Base-by-base conservation (phyloP, 2,888 invertebrate species). In the Drosophila kuntzei region DNA sequence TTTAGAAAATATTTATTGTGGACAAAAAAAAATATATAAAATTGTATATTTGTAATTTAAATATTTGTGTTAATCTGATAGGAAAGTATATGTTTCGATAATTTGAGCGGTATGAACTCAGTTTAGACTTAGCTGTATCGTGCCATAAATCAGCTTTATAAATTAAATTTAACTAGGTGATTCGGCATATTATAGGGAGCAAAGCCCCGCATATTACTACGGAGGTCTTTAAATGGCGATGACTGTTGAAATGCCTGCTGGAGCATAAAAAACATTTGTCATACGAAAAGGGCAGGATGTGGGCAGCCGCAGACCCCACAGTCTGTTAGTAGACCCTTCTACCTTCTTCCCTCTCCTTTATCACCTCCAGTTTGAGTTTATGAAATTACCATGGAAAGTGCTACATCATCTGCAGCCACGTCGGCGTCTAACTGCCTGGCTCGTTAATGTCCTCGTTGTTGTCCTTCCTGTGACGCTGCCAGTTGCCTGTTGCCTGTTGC, bases 401-500 rank as follows among this genome's bases (percentile, higher is more conserved):
- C 87, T 71, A 68, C 66, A 79, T 84, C 87, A 82, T 82, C 50
- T 47, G 22, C 60, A 47, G 18, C 50, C 54, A 61, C 65, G 65
- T 61, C 71, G 68, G 68, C 68, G 73, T 79, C 87, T 85, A 84
- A 85, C 83, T 85, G 83, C 83, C 87, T 82, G 78, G 87, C 87
- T 87, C 87, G 83, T 87, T 84, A 84, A 84, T 85, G 83, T 84
- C 73, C 83, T 83, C 68, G 68, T 59, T 44, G 70, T 47, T 59
- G 71, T 83, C 71, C 49, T 59, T 49, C 37, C 49, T 57, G 57
- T 55, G 20, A 61, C 54, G 36, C 7, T 41, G 14, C 53, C 39
- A 27, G 39, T 54, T 54, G 51, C 51, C 11, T 5, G 34, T 18
- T 51, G 73, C 59, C 76, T 73, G 63, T 53, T 55, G 36, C 32